Percentiles rank a stretch among this genome's conserved stretches.
Conservation (phyloP, 2,113 vertebrate species). For the Sisor rabdophorus region DNA sequence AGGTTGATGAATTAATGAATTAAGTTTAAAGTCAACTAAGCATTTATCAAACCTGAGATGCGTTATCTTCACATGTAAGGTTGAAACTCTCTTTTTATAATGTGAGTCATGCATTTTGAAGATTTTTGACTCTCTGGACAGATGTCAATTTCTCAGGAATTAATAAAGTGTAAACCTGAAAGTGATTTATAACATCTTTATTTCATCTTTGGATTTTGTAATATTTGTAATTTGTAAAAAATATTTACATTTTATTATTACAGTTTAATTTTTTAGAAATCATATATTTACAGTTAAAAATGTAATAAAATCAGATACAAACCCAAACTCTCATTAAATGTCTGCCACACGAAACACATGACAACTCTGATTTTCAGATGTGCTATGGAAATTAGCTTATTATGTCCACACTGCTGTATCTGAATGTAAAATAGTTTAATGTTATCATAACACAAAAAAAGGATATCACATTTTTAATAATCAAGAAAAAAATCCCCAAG, state of each 20-base stretch:
- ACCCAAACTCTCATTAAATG: constrained; percentile 36
- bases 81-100: background rate
- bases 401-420: constrained; percentile 11
- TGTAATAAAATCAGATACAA: background rate
- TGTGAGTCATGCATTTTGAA: background rate
- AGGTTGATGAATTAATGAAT: too few relatives aligned
- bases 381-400: constrained; percentile 38
- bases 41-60: background rate
- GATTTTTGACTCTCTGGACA: background rate
- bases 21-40: background rate
- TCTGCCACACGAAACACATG: constrained; percentile 48
- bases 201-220: background rate
- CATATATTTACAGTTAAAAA: background rate
- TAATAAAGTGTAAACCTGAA: background rate
- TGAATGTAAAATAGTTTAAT: background rate
- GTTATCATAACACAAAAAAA: background rate
- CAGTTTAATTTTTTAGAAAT: too few relatives aligned
- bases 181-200: background rate
- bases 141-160: background rate
- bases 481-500: background rate
- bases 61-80: background rate
- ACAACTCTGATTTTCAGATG: constrained; percentile 45
- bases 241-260: too few relatives aligned
- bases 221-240: too few relatives aligned
- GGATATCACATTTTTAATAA: background rate